Base-by-base conservation (phyloP, 1,140 invertebrate genomes). In the Danaus plexippus region DNA sequence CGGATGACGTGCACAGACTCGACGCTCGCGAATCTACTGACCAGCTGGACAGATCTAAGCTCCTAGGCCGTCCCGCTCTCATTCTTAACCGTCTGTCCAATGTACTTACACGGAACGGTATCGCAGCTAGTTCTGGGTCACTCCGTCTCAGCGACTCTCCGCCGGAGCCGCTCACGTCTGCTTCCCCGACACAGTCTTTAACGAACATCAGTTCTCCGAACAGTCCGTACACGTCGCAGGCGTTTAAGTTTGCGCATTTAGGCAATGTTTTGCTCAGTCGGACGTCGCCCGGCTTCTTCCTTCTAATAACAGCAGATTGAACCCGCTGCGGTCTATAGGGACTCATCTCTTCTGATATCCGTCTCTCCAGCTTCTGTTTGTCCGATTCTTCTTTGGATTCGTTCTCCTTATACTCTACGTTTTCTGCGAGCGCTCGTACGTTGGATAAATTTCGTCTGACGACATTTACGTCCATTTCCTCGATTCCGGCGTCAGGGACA, bases 161-260 rank as follows among this genome's bases (percentile, higher is more conserved):
- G 1, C 92, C 90, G 57, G 93, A 91, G 41, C 92, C 91, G 43
- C 91, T 88, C 0, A 91, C 90, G 56, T 91, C 90, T 11, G 91
- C 91, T 68, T 96, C 94, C 9, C 93, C 93, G 47, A 95, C 94
- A 68, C 94, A 95, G 76, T 96, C 94, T 73, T 94, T 94, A 1
- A 96, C 92, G 77, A 95, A 95, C 89, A 97, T 95, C 15, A 97
- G 85, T 70, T 97, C 95, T 0, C 94, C 94, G 71, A 97, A 97
- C 0, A 97, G 85, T 0, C 95, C 95, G 75, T 96, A 97, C 0
- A 97, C 94, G 76, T 96, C 94, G 71, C 93, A 95, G 3, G 90
- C 82, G 45, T 89, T 89, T 9, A 92, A 75, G 12, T 92, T 93
- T 7, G 94, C 88, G 43, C 84, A 85, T 54, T 85, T 85, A 0